Percentiles rank a stretch among this genome's conserved stretches.
Evolutionary conservation across 2,888 invertebrate genomes (phyloP).

Genomic region (Xanthia icteritia): DNA sequence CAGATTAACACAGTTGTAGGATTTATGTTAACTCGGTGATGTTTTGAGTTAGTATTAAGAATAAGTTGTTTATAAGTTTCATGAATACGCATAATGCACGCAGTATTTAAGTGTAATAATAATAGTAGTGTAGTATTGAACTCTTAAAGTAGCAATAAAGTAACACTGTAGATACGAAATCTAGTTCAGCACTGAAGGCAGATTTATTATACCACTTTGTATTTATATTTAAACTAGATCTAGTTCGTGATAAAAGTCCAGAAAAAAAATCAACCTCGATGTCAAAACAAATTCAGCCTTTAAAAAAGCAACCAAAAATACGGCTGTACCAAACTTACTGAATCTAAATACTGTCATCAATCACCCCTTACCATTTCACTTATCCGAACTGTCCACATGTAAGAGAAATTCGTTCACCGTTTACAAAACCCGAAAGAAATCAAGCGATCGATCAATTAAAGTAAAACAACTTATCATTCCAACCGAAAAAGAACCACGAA

Average conservation of each 20-base stretch:
- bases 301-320: constrained; percentile 22
- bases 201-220: neutral
- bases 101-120: neutral
- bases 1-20: constrained; percentile 39
- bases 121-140: no score
- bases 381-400: constrained; percentile 63
- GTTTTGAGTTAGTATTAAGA: neutral
- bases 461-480: constrained; percentile 85
- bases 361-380: constrained; percentile 60
- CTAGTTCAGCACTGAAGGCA: neutral
- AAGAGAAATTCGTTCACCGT: constrained; percentile 68
- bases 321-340: constrained; percentile 9
- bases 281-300: neutral
- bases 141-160: neutral
- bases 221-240: neutral
- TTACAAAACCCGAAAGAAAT: constrained; percentile 68
- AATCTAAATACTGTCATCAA: constrained; percentile 59
- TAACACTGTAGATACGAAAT: neutral
- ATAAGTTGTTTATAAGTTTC: neutral
- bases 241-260: neutral
- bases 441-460: constrained; percentile 81
- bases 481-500: constrained; percentile 82
- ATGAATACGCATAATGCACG: neutral
- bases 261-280: neutral
- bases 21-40: constrained; percentile 30